Evolutionary conservation across 2,797 vertebrate genomes (phyloP).

Genomic region (Platalea minor): DNA sequence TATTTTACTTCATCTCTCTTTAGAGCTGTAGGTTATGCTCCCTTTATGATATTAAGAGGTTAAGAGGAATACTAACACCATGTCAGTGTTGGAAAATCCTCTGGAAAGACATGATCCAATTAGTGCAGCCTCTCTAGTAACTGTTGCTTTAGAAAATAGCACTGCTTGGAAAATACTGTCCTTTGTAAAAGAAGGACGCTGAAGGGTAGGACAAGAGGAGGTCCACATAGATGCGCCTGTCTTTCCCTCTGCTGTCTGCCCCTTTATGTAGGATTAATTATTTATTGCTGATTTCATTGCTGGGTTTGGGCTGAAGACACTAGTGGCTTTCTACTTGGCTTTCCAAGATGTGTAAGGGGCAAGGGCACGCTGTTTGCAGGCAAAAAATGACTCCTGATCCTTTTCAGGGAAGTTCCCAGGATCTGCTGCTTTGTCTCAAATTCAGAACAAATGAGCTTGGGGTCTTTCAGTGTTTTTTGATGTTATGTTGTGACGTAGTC

Average conservation of each 20-base stretch:
- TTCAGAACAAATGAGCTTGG: not conserved
- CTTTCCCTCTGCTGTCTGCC: not conserved
- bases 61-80: not conserved
- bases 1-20: not conserved
- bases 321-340: not conserved
- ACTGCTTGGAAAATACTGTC: not conserved
- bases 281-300: not conserved
- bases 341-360: not conserved
- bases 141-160: not conserved
- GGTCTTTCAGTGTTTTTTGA: not conserved
- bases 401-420: not conserved
- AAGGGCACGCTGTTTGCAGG: not conserved
- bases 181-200: not conserved
- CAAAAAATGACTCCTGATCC: not conserved
- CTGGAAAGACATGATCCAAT: not conserved
- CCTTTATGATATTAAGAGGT: not conserved
- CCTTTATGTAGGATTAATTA: not conserved
- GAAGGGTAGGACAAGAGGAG: not conserved
- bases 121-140: not conserved
- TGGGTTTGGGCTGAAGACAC: not conserved
- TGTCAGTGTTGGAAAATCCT: not conserved
- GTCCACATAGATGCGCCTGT: fast-evolving
- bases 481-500: not conserved
- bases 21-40: not conserved
- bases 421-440: not conserved